Conservation (phyloP, 2,113 vertebrate genomes). For the Ochotona princeps region DNA sequence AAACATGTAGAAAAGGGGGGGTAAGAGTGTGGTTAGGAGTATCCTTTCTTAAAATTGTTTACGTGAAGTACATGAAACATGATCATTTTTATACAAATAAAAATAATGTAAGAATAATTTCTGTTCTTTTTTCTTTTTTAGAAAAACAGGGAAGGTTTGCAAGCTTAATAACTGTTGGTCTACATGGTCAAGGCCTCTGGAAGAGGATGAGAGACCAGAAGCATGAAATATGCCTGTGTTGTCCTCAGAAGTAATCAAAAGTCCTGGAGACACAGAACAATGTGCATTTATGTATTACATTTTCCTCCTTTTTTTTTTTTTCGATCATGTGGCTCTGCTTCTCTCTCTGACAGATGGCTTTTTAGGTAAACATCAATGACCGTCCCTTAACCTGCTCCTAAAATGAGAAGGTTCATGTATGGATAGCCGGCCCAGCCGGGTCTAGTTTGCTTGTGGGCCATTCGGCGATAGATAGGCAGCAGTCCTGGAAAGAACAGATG, state of each 20-base stretch:
- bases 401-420: neutral
- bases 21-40: too few species aligned
- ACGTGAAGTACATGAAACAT: too few species aligned
- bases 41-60: too few species aligned
- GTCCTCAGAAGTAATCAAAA: neutral
- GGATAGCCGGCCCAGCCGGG: neutral
- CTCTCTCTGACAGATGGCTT: neutral
- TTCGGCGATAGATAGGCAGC: conserved; percentile 5
- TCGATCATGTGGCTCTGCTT: accelerated
- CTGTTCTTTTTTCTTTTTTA: neutral
- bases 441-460: neutral
- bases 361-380: neutral
- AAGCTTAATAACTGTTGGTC: neutral
- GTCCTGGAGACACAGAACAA: neutral
- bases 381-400: conserved; percentile 25
- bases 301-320: neutral
- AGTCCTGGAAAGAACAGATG: conserved; percentile 76
- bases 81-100: too few species aligned
- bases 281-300: neutral
- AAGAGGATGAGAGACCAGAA: neutral
- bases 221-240: neutral
- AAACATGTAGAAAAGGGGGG: too few species aligned
- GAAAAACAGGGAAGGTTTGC: neutral
- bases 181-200: neutral
- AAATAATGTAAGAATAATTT: neutral